phyloP scores from a whole-genome alignment of 1,140 invertebrate genomes.

The Tigriopus japonicus region DNA sequence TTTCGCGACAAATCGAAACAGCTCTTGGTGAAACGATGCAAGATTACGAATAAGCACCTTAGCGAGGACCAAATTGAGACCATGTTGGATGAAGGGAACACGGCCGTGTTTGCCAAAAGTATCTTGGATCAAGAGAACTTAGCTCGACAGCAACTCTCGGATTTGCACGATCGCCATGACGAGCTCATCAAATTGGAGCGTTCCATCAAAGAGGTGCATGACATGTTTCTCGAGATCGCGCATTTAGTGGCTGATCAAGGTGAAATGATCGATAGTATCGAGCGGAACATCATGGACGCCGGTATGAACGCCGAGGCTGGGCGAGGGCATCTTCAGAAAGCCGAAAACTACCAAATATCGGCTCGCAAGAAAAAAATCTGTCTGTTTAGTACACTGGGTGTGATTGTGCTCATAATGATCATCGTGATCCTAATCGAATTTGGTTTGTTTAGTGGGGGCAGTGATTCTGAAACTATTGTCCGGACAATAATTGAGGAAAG shows the following conservation, averaged over 20 bases:
- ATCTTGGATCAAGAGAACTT: conserved; percentile 10
- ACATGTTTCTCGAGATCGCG: conserved; percentile 9
- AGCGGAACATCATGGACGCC: not conserved
- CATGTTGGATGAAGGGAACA: conserved; percentile 8
- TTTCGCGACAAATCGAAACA: not conserved
- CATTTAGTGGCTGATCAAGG: not conserved
- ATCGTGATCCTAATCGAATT: conserved; percentile 6
- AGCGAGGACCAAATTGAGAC: not conserved
- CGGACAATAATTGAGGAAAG: no score
- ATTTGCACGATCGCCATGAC: conserved; percentile 8
- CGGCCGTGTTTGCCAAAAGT: not conserved
- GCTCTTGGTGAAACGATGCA: not conserved
- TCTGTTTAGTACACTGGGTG: not conserved
- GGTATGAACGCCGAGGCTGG: not conserved
- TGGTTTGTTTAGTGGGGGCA: not conserved
- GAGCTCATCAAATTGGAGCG: conserved; percentile 7
- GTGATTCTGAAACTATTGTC: not conserved
- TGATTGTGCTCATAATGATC: not conserved
- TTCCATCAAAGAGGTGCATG: not conserved
- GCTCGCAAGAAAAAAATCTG: conserved; percentile 4
- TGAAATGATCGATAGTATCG: not conserved
- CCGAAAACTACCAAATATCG: not conserved
- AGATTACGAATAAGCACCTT: not conserved
- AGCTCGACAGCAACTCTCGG: not conserved
- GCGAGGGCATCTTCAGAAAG: not conserved